Conservation (phyloP, 92 coral and sea anemone species). For the Parazoanthus swiftii region DNA sequence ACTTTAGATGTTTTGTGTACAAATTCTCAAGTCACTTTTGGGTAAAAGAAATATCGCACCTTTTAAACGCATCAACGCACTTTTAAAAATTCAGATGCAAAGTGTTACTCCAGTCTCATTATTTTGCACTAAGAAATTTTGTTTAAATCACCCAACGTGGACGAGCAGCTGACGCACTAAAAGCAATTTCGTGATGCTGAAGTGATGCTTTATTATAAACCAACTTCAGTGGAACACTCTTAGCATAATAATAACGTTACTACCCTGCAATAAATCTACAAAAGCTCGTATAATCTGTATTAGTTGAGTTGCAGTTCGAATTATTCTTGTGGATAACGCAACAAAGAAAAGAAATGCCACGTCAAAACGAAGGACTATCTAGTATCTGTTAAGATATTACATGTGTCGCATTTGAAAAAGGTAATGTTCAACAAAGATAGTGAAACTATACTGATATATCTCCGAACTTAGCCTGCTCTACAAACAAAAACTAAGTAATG, state of each 20-base stretch:
- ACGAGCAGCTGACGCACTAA: neutral
- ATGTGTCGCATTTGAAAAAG: neutral
- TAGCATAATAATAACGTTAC: neutral
- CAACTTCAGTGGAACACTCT: neutral
- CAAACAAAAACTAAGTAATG: too few relatives aligned
- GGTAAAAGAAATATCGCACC: neutral
- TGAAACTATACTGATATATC: too few relatives aligned
- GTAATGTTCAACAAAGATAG: neutral
- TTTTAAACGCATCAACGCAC: neutral
- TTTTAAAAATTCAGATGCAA: neutral
- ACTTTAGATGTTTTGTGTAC: slow-evolving; percentile 11
- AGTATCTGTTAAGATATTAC: too few relatives aligned
- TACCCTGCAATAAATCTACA: neutral
- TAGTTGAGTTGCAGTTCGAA: neutral
- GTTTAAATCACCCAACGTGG: neutral
- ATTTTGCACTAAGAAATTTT: neutral
- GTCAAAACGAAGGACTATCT: neutral
- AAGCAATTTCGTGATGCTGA: slow-evolving; percentile 1
- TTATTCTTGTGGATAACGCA: neutral
- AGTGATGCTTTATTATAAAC: neutral
- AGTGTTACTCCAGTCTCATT: neutral
- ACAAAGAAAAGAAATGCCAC: neutral
- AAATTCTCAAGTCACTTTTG: neutral
- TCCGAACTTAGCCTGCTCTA: neutral
- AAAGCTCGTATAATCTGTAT: neutral